Evolutionary conservation across 1,140 invertebrate genomes (phyloP), one percentile per base, ranked within the genome.

Genomic region (Drosophila hydei): DNA sequence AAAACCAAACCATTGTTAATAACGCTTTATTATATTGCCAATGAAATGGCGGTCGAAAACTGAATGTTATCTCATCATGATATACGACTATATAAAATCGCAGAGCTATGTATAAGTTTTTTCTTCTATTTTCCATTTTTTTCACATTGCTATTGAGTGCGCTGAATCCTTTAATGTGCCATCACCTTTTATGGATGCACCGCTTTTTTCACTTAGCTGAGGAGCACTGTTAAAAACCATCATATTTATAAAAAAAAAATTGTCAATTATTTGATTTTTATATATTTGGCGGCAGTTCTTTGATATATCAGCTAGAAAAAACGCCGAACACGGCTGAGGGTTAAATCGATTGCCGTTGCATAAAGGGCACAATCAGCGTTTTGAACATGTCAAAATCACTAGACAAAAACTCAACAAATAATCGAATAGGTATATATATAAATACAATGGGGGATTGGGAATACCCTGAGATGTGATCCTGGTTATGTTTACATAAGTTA

Each of bases 131-230:
- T 33, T 33, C 30, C 11, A 2, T 30, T 33, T 33, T 33, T 11
- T 33, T 25, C 9, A n/a, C 14, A 27, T 33, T 9, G 69, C 69
- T 72, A 69, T 64, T 71, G 68, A 79, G 63, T 73, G 60, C 61
- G 58, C 43, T 64, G 75, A 87, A 85, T 79, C 77, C 71, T 85
- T 87, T 87, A 69, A 87, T 72, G 80, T 87, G 75, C 54, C 25
- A 64, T 21, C 68, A 70, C 72, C 72, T 72, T 84, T 83, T 63
- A 75, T 79, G 40, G 42, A 60, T 54, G 64, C 74, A 50, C n/a
- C 4, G 14, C 6, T 50, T 87, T 83, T 84, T 75, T 79, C 54
- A 23, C 5, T 25, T 18, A 16, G 8, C 54, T 23, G 33, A 64
- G 62, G 56, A 54, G 21, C 30, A 63, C 19, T 59, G 72, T 83